These are phyloP conservation scores for Trichopoda pennipes DNA, from an alignment of 2,888 invertebrate species.

Conservation along the genomic window DNA sequence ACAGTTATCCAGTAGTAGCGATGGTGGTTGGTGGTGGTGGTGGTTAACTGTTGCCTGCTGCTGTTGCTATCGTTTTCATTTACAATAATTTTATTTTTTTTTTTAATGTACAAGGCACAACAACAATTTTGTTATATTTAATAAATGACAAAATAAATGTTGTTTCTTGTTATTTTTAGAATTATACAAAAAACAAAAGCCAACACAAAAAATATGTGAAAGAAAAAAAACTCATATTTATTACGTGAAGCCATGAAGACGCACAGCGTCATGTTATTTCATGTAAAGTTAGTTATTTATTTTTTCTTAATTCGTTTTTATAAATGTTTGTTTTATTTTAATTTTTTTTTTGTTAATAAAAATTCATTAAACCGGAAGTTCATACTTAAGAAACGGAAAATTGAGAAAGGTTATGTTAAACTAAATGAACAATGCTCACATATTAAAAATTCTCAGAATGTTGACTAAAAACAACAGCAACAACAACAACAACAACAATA, in stretches of 20 bases:
- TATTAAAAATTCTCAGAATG: constrained; percentile 16
- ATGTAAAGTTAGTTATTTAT: constrained; percentile 32
- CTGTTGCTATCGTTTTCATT: neutral
- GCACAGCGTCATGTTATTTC: constrained; percentile 24
- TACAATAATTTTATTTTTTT: neutral
- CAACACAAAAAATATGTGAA: neutral
- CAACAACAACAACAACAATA: neutral
- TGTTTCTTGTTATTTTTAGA: constrained; percentile 37
- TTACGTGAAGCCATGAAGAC: constrained; percentile 48
- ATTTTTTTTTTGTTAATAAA: constrained; percentile 13
- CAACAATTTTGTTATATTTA: constrained; percentile 31
- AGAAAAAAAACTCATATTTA: neutral
- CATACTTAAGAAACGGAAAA: constrained; percentile 66
- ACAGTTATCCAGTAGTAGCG: neutral
- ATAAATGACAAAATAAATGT: constrained; percentile 39
- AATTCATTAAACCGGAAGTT: constrained; percentile 65
- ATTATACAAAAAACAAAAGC: constrained; percentile 1
- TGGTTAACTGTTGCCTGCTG: constrained; percentile 34
- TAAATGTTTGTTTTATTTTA: constrained; percentile 9
- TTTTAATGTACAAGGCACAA: neutral
- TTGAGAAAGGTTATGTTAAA: constrained; percentile 67
- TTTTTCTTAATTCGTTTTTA: constrained; percentile 34
- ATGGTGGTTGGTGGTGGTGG: constrained; percentile 25
- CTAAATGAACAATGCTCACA: constrained; percentile 28
- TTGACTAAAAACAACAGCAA: constrained; percentile 17